These are phyloP conservation scores for Biston stratarius DNA, from an alignment of 2,888 invertebrate genomes.

Conservation along the genomic window DNA sequence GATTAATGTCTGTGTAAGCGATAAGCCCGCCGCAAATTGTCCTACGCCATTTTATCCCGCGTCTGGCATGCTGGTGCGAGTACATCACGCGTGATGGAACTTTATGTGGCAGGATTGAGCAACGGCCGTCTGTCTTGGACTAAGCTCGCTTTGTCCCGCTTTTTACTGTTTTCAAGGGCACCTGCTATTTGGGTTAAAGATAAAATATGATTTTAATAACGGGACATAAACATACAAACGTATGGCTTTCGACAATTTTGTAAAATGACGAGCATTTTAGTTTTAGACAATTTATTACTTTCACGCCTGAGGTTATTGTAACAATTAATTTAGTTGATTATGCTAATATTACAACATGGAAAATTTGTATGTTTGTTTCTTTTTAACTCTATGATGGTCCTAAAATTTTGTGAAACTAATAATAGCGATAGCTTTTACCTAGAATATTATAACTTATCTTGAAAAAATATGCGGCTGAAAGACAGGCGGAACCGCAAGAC, in stretches of 20 bases:
- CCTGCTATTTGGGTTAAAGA: neutral
- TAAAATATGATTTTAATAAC: conserved; percentile 15
- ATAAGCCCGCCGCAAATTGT: conserved; percentile 39
- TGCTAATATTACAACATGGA: no score
- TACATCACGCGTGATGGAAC: conserved; percentile 38
- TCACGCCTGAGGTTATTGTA: no score
- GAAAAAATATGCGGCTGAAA: no score
- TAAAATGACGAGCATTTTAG: neutral
- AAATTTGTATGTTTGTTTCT: no score
- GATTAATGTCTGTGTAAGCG: conserved; percentile 40
- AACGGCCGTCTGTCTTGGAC: conserved; percentile 23
- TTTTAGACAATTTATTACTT: neutral
- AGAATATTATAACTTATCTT: no score
- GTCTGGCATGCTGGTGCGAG: conserved; percentile 26
- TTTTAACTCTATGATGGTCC: no score
- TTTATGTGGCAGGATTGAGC: conserved; percentile 37
- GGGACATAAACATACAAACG: neutral
- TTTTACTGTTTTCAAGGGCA: conserved; percentile 25
- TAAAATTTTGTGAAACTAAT: no score
- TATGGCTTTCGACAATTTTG: neutral
- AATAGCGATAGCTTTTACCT: no score
- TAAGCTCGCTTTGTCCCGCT: conserved; percentile 21
- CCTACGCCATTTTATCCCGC: conserved; percentile 29
- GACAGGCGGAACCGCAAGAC: no score
- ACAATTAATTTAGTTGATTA: no score